phyloP scores from a whole-genome alignment of 2,113 vertebrate species.

The Nesoenas mayeri region DNA sequence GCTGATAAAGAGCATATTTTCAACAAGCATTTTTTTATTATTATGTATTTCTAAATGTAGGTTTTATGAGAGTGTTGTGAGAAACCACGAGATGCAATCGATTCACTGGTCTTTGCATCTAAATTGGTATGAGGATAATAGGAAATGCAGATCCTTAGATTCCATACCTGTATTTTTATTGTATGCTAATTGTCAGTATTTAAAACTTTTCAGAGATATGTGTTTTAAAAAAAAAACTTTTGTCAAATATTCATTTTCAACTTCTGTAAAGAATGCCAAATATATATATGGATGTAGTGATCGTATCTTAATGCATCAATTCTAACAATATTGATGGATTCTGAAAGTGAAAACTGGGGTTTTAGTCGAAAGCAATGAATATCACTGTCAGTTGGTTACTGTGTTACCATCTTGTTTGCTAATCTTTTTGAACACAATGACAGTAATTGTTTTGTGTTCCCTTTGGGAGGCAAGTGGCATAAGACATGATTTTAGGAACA shows the following conservation, averaged over 20 bases:
- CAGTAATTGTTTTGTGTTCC: neutral
- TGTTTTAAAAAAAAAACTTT: neutral
- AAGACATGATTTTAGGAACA: neutral
- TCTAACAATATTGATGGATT: neutral
- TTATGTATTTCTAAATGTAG: neutral
- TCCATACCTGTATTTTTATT: neutral
- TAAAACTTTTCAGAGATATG: neutral
- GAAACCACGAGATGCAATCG: neutral
- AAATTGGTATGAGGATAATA: neutral
- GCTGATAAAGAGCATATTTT: neutral
- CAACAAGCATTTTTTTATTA: neutral
- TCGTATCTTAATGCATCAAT: neutral
- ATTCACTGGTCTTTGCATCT: neutral
- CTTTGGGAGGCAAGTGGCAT: neutral
- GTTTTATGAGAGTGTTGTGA: neutral
- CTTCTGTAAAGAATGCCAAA: neutral
- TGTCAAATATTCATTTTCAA: neutral
- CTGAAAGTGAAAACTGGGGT: neutral
- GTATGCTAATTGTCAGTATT: neutral
- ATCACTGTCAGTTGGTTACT: neutral
- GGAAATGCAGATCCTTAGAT: neutral
- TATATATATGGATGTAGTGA: neutral
- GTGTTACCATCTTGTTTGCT: neutral
- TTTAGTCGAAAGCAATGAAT: neutral
- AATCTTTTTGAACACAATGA: neutral